A percentile compares a stretch with the other conserved stretches of the same genome.
Conservation (phyloP, 2,797 vertebrate genomes). For the Takifugu ocellatus region DNA sequence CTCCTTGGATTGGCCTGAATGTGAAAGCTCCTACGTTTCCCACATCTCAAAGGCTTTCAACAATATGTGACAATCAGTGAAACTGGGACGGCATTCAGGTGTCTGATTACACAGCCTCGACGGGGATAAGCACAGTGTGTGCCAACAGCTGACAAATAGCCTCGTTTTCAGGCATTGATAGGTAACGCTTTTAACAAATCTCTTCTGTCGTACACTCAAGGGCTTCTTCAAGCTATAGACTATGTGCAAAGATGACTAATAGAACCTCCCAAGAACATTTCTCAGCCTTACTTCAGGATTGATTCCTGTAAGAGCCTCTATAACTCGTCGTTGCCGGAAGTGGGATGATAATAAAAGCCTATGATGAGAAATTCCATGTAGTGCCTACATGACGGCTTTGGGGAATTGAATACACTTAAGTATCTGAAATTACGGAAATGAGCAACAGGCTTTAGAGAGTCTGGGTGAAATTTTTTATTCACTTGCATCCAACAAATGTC, state of each 20-base stretch:
- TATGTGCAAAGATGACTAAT: constrained; percentile 24
- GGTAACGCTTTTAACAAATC: constrained; percentile 32
- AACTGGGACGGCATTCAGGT: constrained; percentile 20
- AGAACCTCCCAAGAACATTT: constrained; percentile 35
- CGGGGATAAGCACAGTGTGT: constrained; percentile 13
- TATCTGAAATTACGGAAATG: constrained; percentile 1
- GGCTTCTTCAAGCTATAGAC: constrained; percentile 27
- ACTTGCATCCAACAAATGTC: constrained; percentile 3
- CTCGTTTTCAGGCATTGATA: constrained; percentile 12
- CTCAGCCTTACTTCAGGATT: constrained; percentile 28
- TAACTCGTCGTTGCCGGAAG: constrained; percentile 30
- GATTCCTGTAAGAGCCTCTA: constrained; percentile 28
- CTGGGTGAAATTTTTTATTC: background rate
- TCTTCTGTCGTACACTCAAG: constrained; percentile 22
- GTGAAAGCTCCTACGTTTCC: constrained; percentile 1
- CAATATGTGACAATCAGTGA: constrained; percentile 21
- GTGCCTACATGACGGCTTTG: constrained; percentile 36
- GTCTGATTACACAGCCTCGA: constrained; percentile 19
- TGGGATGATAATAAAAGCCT: constrained; percentile 31
- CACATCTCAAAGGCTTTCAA: constrained; percentile 16
- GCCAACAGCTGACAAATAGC: constrained; percentile 27
- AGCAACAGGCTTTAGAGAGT: constrained; percentile 8
- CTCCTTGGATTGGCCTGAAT: no score
- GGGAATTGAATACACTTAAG: constrained; percentile 24
- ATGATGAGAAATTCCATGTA: constrained; percentile 33